Conservation (phyloP, 2,888 invertebrate species). For the Vesta saturnalis region DNA sequence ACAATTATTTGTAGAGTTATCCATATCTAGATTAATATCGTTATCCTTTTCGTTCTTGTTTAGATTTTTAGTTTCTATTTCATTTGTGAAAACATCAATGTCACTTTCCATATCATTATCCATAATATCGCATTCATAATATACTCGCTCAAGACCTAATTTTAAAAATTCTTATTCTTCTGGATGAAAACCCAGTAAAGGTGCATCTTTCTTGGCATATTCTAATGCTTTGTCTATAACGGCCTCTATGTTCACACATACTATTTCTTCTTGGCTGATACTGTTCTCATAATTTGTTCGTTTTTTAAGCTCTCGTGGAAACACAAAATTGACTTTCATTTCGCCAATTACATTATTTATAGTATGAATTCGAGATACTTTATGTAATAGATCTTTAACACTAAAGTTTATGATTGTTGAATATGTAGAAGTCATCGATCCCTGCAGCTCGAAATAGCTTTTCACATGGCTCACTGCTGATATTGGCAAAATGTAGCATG, state of each 20-base stretch:
- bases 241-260: background rate
- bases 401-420: slow-evolving; percentile 1
- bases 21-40: no score
- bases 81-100: no score
- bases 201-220: no score
- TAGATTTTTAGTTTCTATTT: no score
- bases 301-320: background rate
- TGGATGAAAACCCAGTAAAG: no score
- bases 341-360: background rate
- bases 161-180: no score
- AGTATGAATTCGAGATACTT: background rate
- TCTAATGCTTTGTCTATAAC: background rate
- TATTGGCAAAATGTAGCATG: background rate
- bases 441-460: slow-evolving; percentile 3
- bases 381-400: background rate
- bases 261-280: background rate
- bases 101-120: no score
- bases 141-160: no score
- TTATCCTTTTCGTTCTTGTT: no score
- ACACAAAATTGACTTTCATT: background rate
- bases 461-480: slow-evolving; percentile 3
- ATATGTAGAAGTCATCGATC: slow-evolving; percentile 11
- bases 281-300: background rate
- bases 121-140: no score
- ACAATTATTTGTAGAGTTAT: no score